Evolutionary conservation across 2,113 vertebrate genomes (phyloP).

Genomic region (Picathartes gymnocephalus): DNA sequence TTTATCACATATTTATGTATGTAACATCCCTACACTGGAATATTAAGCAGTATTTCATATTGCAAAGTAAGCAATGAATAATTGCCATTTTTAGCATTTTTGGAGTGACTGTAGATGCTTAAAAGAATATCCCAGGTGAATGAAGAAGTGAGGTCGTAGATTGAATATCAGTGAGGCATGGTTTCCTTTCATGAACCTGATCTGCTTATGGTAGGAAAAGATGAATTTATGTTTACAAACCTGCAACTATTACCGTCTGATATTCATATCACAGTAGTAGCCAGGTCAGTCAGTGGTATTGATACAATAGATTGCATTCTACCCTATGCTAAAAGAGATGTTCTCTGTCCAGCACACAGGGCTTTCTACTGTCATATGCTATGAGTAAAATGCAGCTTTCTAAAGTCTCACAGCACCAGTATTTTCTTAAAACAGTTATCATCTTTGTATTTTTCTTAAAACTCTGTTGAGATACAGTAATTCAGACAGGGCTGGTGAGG

Average conservation of each 20-base stretch:
- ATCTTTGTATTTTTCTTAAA: neutral
- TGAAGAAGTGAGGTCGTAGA: neutral
- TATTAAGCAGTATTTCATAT: neutral
- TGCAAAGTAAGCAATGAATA: neutral
- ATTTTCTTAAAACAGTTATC: conserved; percentile 1
- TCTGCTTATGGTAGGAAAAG: neutral
- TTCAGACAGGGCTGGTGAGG: conserved; percentile 1
- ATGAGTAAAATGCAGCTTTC: neutral
- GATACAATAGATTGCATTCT: neutral
- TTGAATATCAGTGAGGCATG: neutral
- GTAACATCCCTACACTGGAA: neutral
- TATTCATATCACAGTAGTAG: neutral
- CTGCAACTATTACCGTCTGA: neutral
- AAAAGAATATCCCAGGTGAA: neutral
- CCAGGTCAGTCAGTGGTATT: neutral
- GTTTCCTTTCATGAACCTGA: neutral
- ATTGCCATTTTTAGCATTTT: neutral
- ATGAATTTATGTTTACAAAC: conserved; percentile 4
- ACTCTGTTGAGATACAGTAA: conserved; percentile 6
- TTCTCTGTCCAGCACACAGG: neutral
- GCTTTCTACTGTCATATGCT: neutral
- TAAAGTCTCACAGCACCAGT: neutral
- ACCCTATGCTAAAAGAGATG: neutral
- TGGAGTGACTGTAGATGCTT: neutral
- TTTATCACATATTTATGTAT: neutral